Conservation (phyloP, 1,140 invertebrate species). For the Holcopasites calliopsidis region DNA sequence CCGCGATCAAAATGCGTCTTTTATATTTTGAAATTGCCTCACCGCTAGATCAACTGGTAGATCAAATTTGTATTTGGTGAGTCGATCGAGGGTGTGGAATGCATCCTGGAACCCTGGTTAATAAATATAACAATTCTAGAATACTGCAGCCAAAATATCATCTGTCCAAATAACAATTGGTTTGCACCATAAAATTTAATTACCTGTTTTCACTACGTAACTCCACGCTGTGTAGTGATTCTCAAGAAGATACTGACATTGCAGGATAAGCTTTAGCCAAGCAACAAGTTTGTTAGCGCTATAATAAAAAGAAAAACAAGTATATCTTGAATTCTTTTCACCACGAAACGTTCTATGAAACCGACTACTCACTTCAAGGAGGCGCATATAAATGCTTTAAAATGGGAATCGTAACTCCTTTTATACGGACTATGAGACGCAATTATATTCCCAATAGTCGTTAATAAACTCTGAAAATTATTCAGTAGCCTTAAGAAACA, state of each 20-base stretch:
- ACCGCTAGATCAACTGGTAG: constrained; percentile 97
- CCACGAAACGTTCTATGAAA: background rate
- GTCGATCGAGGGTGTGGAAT: constrained; percentile 91
- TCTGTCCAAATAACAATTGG: constrained; percentile 4
- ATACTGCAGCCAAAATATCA: background rate
- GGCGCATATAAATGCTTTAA: constrained; percentile 98
- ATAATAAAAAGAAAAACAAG: constrained; percentile 66
- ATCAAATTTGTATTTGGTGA: constrained; percentile 93
- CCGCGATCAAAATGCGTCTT: constrained; percentile 91
- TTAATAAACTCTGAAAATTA: constrained; percentile 87
- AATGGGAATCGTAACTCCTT: constrained; percentile 96
- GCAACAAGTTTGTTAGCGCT: constrained; percentile 93
- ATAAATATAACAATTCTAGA: background rate
- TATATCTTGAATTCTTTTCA: constrained; percentile 17
- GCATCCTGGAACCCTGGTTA: constrained; percentile 94
- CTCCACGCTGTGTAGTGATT: constrained; percentile 96
- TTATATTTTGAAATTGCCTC: constrained; percentile 97
- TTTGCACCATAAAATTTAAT: constrained; percentile 14
- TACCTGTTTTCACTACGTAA: constrained; percentile 95
- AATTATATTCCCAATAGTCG: constrained; percentile 95
- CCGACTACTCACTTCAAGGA: constrained; percentile 92
- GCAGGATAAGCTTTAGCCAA: constrained; percentile 96
- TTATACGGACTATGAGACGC: constrained; percentile 95
- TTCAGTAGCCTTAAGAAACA: constrained; percentile 8
- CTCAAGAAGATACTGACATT: constrained; percentile 92